Conservation (phyloP, 2,888 invertebrate species). For the Rhogogaster chlorosoma region DNA sequence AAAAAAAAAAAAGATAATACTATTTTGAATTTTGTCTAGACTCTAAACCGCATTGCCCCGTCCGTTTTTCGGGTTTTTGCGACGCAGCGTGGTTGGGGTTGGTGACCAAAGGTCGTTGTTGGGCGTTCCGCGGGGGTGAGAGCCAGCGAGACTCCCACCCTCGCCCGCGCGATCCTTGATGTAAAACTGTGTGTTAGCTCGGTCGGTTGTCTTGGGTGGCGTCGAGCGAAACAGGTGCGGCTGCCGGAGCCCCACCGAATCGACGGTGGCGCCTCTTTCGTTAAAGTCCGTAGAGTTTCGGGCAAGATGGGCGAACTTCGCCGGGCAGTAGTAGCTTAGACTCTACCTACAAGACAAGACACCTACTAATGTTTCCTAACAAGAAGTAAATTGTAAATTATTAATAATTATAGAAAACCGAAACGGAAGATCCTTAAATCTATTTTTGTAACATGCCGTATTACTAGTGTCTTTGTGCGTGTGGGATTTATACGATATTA, state of each 20-base stretch:
- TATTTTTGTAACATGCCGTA: constrained; percentile 45
- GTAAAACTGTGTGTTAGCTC: neutral
- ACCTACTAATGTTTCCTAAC: constrained; percentile 68
- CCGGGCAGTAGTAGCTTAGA: constrained; percentile 77
- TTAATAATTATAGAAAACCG: constrained; percentile 57
- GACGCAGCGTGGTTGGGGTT: constrained; percentile 39
- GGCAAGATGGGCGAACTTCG: constrained; percentile 76
- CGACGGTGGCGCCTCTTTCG: constrained; percentile 65
- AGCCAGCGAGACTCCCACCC: neutral
- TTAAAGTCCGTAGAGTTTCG: constrained; percentile 70
- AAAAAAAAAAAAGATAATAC: neutral
- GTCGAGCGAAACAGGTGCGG: constrained; percentile 69
- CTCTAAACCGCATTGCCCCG: neutral
- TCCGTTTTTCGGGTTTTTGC: neutral
- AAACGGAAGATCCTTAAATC: constrained; percentile 29
- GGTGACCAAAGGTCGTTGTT: constrained; percentile 43
- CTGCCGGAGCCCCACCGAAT: constrained; percentile 59
- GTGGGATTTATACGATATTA: constrained; percentile 52
- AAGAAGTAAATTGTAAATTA: constrained; percentile 69
- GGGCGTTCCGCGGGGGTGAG: constrained; percentile 36
- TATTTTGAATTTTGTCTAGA: neutral
- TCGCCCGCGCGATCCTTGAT: neutral
- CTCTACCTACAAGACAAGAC: constrained; percentile 76
- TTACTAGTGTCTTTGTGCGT: constrained; percentile 24
- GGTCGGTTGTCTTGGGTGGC: constrained; percentile 11